phyloP scores from a whole-genome alignment of 23 tunicate species.

The Styela plicata region DNA sequence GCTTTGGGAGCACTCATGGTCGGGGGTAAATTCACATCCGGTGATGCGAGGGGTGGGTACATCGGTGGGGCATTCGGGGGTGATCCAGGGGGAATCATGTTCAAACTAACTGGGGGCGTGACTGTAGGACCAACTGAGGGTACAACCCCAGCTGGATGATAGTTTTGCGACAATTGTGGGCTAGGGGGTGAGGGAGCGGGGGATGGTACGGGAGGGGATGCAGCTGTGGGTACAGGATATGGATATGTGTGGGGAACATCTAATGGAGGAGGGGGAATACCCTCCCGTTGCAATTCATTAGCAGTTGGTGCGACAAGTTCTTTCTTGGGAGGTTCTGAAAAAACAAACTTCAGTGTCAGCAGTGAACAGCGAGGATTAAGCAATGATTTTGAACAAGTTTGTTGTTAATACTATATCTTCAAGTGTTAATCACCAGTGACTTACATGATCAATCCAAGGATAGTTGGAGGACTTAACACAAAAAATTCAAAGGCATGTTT shows the following conservation, averaged over 20 bases:
- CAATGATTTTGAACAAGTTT: too few relatives aligned
- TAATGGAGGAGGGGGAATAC: slow-evolving; percentile 10
- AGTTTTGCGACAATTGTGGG: slow-evolving; percentile 8
- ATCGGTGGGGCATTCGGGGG: background rate
- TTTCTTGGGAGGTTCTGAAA: slow-evolving; percentile 74
- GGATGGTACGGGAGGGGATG: slow-evolving; percentile 21
- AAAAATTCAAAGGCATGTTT: too few relatives aligned
- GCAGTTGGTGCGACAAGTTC: slow-evolving; percentile 81
- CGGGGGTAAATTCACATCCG: slow-evolving; percentile 18
- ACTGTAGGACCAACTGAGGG: background rate
- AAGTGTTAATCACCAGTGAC: too few relatives aligned
- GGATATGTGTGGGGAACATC: slow-evolving; percentile 21
- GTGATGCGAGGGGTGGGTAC: background rate
- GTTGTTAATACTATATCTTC: too few relatives aligned
- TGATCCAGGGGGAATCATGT: background rate
- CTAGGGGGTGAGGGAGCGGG: slow-evolving; percentile 46
- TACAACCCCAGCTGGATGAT: slow-evolving; percentile 4
- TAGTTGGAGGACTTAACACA: too few relatives aligned
- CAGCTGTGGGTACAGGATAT: slow-evolving; percentile 14
- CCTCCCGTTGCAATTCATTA: slow-evolving; percentile 60
- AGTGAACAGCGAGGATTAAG: too few relatives aligned
- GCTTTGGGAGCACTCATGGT: slow-evolving; percentile 22
- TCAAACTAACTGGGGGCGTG: slow-evolving; percentile 4
- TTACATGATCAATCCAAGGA: too few relatives aligned
- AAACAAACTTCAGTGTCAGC: too few relatives aligned